Base-by-base conservation (phyloP, 2,888 invertebrate species). In the Phorcus lineatus region DNA sequence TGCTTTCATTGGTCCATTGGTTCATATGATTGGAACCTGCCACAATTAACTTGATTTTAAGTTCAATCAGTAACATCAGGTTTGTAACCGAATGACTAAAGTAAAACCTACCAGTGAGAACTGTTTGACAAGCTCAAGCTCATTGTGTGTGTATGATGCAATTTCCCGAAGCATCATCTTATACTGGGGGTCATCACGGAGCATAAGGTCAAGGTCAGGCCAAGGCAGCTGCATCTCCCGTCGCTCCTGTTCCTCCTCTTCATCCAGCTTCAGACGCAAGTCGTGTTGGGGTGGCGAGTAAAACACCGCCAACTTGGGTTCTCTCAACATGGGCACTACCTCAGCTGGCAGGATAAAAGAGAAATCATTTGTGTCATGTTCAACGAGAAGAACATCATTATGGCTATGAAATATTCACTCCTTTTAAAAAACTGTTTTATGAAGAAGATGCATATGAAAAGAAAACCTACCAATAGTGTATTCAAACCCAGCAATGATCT, bases 121-220 rank as follows among this genome's bases (percentile, higher is more conserved):
- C 79, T 90, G 88, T 67, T 88, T 87, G 57, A 90, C 83, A 16
- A 88, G 87, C 47, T 90, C 90, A 85, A 90, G 84, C 80, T 89
- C 90, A 88, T 87, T 88, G 40, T 86, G 84, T 78, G 92, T 86
- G 78, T 88, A 89, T 7, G 87, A 87, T 74, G 86, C 85, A 74
- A 92, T 84, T 31, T 91, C 91, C 17, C 81, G 80, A 24, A 91
- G 85, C 62, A 91, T 79, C 16, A 74, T 82, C 80, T 91, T 90
- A 83, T 92, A 92, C 40, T 90, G 89, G 4, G 87, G 86, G 83
- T 92, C 92, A 78, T 90, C 90, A 11, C 88, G 88, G 67, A 92
- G 90, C 11, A 92, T 83, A 79, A 88, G 88, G 57, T 89, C 88
- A 78, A 90, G 89, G 87, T 92, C 90, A 66, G 92, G 92, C 92